phyloP scores from a whole-genome alignment of 2,888 invertebrate species.

The Phaonia tiefii region DNA sequence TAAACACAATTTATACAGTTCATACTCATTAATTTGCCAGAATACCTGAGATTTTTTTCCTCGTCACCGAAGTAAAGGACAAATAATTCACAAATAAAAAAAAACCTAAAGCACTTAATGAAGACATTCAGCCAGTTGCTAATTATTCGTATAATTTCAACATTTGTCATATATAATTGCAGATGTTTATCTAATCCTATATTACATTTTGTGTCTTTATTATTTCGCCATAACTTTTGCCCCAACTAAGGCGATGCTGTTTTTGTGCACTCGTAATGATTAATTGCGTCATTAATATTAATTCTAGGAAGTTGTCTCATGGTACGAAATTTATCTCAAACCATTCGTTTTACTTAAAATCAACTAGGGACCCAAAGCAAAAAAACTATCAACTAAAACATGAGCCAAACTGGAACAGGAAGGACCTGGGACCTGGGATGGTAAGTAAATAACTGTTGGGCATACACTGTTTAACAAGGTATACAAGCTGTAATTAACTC shows the following conservation, averaged over 20 bases:
- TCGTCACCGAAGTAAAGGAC: neutral
- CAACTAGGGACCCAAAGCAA: too few species aligned
- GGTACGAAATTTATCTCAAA: conserved; percentile 15
- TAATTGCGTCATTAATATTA: conserved; percentile 45
- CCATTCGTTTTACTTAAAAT: conserved; percentile 58
- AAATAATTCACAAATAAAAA: neutral
- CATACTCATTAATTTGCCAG: too few species aligned
- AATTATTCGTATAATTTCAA: conserved; percentile 6
- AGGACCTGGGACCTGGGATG: neutral
- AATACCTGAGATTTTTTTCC: neutral
- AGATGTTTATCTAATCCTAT: conserved; percentile 26
- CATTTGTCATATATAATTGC: conserved; percentile 41
- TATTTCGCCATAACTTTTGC: conserved; percentile 2
- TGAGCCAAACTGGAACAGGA: too few species aligned
- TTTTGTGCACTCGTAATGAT: neutral
- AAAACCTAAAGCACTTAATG: conserved; percentile 23
- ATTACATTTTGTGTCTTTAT: neutral
- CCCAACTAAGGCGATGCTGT: neutral
- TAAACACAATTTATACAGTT: too few species aligned
- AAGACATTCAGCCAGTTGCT: conserved; percentile 40
- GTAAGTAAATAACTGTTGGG: conserved; percentile 22
- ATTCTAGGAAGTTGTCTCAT: conserved; percentile 57
- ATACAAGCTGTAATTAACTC: conserved; percentile 58
- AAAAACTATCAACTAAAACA: too few species aligned
- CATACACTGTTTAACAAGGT: conserved; percentile 49